Evolutionary conservation across 2,113 vertebrate genomes (phyloP).

Genomic region (Odocoileus hemionus): DNA sequence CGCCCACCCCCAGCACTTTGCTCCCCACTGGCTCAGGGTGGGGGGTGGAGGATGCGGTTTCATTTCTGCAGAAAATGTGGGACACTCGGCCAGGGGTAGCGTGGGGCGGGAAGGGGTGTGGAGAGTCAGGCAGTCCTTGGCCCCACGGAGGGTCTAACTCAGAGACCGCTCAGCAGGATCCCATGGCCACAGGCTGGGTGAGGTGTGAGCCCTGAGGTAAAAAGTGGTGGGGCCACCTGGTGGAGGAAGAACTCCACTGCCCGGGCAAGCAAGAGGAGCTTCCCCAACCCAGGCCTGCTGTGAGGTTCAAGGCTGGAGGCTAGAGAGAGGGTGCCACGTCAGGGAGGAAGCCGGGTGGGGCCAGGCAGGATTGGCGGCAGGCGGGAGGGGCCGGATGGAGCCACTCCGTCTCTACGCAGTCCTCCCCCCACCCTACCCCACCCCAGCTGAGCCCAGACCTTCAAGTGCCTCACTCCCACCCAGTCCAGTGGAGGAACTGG

Average conservation of each 20-base stretch:
- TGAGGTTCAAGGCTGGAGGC: background rate
- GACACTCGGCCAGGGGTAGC: background rate
- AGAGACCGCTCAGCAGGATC: background rate
- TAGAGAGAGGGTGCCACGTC: constrained; percentile 17
- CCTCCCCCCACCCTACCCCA: background rate
- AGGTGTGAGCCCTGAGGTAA: background rate
- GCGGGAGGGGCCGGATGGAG: background rate
- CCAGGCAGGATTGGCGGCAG: background rate
- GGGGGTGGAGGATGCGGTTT: background rate
- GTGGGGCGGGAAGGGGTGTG: background rate
- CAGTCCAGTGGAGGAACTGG: background rate
- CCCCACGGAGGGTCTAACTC: background rate
- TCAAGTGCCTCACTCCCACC: background rate
- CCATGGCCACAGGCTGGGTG: background rate
- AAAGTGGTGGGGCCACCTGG: background rate
- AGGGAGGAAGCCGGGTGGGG: constrained; percentile 30
- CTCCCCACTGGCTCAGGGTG: background rate
- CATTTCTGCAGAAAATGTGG: background rate
- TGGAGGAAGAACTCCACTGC: background rate
- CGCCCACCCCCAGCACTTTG: background rate
- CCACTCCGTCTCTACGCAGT: background rate
- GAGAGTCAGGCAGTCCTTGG: background rate
- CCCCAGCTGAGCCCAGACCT: background rate
- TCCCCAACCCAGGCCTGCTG: no score
- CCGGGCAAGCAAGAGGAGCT: background rate